Conservation (phyloP, 2,888 invertebrate genomes). For the Rhamnusium bicolor region DNA sequence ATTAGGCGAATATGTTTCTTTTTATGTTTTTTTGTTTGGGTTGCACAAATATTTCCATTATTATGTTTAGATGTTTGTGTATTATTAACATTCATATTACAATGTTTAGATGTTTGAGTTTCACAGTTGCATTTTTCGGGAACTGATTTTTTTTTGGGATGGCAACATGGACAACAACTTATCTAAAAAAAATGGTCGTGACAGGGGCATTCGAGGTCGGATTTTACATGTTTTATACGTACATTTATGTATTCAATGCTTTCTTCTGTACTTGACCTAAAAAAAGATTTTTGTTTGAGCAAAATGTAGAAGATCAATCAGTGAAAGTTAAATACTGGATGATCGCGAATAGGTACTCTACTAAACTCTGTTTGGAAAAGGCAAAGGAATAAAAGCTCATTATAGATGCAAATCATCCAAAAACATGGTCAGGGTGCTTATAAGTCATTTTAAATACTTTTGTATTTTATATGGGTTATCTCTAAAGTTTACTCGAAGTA, state of each 20-base stretch:
- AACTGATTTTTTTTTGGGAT: not conserved
- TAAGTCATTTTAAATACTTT: no score
- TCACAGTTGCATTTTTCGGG: conserved; percentile 3
- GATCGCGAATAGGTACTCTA: no score
- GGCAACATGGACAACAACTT: conserved; percentile 5
- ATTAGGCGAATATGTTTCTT: conserved; percentile 34
- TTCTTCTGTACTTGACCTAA: conserved; percentile 40
- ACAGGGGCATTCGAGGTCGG: conserved; percentile 33
- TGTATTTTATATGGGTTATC: no score
- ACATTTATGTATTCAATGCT: conserved; percentile 48
- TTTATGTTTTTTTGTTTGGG: conserved; percentile 14
- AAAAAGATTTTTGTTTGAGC: not conserved
- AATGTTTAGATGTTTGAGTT: not conserved
- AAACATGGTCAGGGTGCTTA: no score
- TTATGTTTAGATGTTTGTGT: not conserved
- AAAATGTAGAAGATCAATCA: not conserved
- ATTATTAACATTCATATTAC: not conserved
- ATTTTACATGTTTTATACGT: conserved; percentile 33
- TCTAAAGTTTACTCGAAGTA: no score
- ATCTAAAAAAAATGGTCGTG: conserved; percentile 23
- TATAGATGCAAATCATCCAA: no score
- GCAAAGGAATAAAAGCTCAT: no score
- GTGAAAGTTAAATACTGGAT: no score
- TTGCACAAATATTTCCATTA: not conserved
- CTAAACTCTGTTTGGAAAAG: no score